Base-by-base conservation (phyloP, 2,888 invertebrate genomes). In the Plutella xylostella region DNA sequence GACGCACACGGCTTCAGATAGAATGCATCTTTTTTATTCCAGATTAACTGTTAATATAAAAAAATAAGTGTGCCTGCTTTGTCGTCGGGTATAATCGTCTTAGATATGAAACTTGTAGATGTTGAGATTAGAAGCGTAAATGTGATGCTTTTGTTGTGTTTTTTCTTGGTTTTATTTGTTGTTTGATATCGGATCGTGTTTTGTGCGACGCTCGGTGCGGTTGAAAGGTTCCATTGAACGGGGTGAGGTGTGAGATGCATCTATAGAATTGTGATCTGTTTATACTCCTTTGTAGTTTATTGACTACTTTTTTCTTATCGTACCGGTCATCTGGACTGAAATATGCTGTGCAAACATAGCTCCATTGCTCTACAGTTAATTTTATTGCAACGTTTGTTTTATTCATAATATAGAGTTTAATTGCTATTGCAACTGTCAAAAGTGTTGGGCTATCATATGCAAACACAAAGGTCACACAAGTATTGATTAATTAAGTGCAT, bases 401-500 rank as follows among this genome's bases (percentile, higher is more conserved):
- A n/a, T n/a, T n/a, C n/a, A n/a, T n/a, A n/a, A n/a, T n/a, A n/a
- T n/a, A n/a, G n/a, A n/a, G n/a, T n/a, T n/a, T n/a, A n/a, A n/a
- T n/a, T n/a, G n/a, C n/a, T n/a, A n/a, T n/a, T n/a, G n/a, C n/a
- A n/a, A n/a, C n/a, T n/a, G n/a, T n/a, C n/a, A n/a, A n/a, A n/a
- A n/a, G n/a, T n/a, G n/a, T n/a, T n/a, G n/a, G n/a, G n/a, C n/a
- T n/a, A n/a, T n/a, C n/a, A n/a, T n/a, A n/a, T n/a, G n/a, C n/a
- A n/a, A n/a, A n/a, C n/a, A n/a, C n/a, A n/a, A n/a, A 25, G 68
- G 58, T 55, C 56, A 46, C 47, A 58, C 54, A 54, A 52, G 56
- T 49, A 66, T 68, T 77, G 78, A 80, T 82, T 76, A 78, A 79
- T 79, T 74, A 70, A 62, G 54, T 49, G 58, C 69, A 78, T 79